These are phyloP conservation scores for Apamea sordens DNA, from an alignment of 2,888 invertebrate genomes.

Conservation along the genomic window DNA sequence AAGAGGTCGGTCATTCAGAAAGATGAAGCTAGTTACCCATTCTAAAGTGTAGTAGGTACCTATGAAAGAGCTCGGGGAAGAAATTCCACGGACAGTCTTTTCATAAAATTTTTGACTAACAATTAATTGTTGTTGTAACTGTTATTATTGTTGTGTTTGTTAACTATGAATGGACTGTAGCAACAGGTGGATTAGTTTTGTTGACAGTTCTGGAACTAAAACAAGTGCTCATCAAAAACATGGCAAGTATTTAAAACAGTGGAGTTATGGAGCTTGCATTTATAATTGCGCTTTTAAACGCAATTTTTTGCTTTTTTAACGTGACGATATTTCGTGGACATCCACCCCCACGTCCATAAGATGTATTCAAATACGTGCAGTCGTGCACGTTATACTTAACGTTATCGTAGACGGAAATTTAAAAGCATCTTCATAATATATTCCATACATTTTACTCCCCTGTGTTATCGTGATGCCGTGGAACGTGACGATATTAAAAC, in stretches of 20 bases:
- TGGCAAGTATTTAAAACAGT: not conserved
- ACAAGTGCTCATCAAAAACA: not conserved
- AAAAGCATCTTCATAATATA: not conserved
- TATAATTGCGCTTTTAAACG: not conserved
- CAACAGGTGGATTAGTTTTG: not conserved
- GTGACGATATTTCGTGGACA: not conserved
- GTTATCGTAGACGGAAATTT: not conserved
- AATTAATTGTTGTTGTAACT: no score
- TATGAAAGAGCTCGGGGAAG: no score
- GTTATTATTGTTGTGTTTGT: no score
- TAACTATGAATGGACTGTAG: not conserved
- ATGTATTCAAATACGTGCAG: not conserved
- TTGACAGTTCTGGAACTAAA: not conserved
- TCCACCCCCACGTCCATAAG: not conserved
- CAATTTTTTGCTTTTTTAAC: no score
- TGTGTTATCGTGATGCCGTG: not conserved
- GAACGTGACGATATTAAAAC: not conserved
- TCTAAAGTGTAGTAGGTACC: no score
- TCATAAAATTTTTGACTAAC: no score
- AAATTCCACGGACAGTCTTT: no score
- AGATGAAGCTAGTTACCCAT: no score
- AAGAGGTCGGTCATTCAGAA: no score
- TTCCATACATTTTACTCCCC: not conserved
- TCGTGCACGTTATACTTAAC: not conserved
- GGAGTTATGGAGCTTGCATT: not conserved